Base-by-base conservation (phyloP, 2,888 invertebrate genomes). In the Pristionchus mayeri region DNA sequence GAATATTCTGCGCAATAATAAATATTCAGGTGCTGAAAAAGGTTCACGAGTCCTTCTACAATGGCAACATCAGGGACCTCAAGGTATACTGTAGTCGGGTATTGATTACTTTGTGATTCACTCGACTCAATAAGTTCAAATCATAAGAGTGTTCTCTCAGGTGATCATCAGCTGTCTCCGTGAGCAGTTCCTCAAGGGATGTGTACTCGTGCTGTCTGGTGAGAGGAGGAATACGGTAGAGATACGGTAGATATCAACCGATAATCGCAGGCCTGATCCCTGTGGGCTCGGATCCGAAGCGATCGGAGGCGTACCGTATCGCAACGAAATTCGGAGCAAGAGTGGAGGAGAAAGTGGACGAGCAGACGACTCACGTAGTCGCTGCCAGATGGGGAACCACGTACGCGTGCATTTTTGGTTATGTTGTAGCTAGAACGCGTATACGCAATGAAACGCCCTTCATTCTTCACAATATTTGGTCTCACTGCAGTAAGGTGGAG, bases 291-390 rank as follows among this genome's bases (percentile, higher is more conserved):
- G 86, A 88, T 27, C 85, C 86, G n/a, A 87, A 88, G 50, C 48
- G 85, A 34, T 88, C 88, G 24, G 88, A 89, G 27, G 85, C 88
- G 21, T 91, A 91, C 80, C 87, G 88, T 13, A 84, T 90, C 6
- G 88, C 88, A 44, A 40, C 84, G 18, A 90, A 89, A 40, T 91
- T 91, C 76, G 92, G 92, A 27, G 91, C 91, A 1, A 85, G 24
- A 44, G 81, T 81, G 16, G 57, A 24, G 2, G 60, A 81, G 13
- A 3, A 78, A 30, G 86, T 91, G 48, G 84, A 87, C 6, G 87
- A 87, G 16, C 82, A 87, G n/a, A 96, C 96, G 0, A 98, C 98
- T 3, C 98, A 99, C 94, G 94, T 99, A 82, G 96, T 99, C 0
- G 98, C 90, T 21, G 91, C 88, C 2, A 79, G 88, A 48, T 88